phyloP scores from a whole-genome alignment of 2,113 vertebrate genomes.

The Dasyurus viverrinus region DNA sequence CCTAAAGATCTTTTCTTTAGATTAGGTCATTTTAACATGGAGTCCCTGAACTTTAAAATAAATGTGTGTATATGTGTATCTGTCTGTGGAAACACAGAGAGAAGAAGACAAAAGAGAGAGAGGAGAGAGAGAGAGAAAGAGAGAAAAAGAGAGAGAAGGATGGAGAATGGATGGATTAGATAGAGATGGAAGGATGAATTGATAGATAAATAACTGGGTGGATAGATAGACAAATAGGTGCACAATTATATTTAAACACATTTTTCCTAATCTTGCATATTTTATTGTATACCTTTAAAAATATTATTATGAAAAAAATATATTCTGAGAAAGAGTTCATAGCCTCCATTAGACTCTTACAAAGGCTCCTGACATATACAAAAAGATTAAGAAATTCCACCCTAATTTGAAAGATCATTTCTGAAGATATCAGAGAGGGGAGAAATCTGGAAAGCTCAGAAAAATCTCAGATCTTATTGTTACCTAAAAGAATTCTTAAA shows the following conservation, averaged over 20 bases:
- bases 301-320: neutral
- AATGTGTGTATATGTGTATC: too few species aligned
- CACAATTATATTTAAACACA: neutral
- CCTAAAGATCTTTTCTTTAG: neutral
- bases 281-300: neutral
- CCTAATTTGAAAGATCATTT: neutral
- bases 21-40: neutral
- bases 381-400: neutral
- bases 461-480: neutral
- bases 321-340: neutral
- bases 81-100: too few species aligned
- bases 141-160: neutral
- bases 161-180: neutral
- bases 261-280: neutral
- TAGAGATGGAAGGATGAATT: neutral
- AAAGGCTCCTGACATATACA: neutral
- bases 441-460: neutral
- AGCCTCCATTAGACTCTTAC: neutral
- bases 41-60: neutral
- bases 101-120: too few species aligned
- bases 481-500: neutral
- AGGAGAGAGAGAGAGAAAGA: too few species aligned
- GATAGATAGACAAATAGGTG: neutral
- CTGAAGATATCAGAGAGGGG: neutral
- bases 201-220: neutral